Base-by-base conservation (phyloP, 2,888 invertebrate species). In the Cephonodes hylas region DNA sequence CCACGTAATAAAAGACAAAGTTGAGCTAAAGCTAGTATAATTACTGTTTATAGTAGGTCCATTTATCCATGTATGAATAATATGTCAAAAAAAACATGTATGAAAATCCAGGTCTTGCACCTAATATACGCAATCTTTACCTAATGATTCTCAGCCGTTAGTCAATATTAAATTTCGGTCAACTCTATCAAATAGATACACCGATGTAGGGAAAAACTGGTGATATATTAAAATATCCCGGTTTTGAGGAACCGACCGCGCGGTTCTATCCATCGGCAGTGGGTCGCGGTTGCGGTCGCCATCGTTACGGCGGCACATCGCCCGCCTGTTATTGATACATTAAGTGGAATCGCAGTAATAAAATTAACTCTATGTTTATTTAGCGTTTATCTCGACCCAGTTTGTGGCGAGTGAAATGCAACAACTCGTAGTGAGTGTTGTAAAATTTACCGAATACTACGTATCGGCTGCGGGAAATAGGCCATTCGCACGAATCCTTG, bases 271-370 rank as follows among this genome's bases (percentile, higher is more conserved):
- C 63, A 18, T 56, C 42, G 15, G 61, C 15, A 59, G 44, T 63
- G 38, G 46, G 60, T 59, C 48, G 67, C 38, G 64, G 66, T 67
- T 72, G 66, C 57, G 68, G 67, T 65, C 44, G 22, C 58, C 61
- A 48, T 58, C 42, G 23, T 59, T 45, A 25, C 46, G 34, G 44
- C 15, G 58, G 62, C 63, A 20, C 34, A 38, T 46, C 53, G 53
- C 53, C 23, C 42, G 34, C 48, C 42, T 58, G 15, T 45, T 60
- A 53, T 48, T 64, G 61, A 60, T 45, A 56, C 53, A 27, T 31
- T 53, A 31, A 53, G 25, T 42, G 48, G 23, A 42, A 53, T 15
- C 53, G 25, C 13, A n/a, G 23, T 60, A 53, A 60, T 60, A 53
- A 53, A 60, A 38, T 38, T 25, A 23, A 38, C 31, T 20, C 31